These are phyloP conservation scores for mouse (Mus musculus) DNA, from an alignment of 2,113 vertebrate genomes.

Conservation along the genomic window DNA sequence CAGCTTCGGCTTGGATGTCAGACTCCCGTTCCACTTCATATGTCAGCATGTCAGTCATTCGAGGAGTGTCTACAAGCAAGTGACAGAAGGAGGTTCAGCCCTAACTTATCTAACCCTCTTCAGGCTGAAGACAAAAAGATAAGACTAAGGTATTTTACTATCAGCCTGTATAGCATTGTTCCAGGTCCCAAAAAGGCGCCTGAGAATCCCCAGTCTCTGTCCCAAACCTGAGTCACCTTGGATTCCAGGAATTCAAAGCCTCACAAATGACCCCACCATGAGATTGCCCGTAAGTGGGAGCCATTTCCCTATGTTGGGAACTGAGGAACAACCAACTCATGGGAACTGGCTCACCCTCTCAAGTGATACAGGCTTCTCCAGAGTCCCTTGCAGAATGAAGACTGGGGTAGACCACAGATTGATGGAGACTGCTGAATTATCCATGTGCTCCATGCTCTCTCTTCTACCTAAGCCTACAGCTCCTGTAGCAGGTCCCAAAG, in stretches of 20 bases:
- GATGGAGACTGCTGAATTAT: not conserved
- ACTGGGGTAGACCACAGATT: not conserved
- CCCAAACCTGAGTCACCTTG: not conserved
- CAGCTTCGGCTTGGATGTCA: not conserved
- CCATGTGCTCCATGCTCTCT: not conserved
- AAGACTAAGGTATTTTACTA: not conserved
- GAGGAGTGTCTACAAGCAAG: not conserved
- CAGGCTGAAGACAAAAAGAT: not conserved
- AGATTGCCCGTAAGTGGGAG: not conserved
- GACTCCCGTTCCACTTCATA: not conserved
- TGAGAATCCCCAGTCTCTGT: not conserved
- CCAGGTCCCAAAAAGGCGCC: not conserved
- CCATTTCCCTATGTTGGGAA: not conserved
- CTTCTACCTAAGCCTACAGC: not conserved
- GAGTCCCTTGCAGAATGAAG: no score
- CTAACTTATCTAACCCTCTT: not conserved
- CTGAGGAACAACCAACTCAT: not conserved
- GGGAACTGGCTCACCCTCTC: not conserved
- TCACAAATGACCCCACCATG: not conserved
- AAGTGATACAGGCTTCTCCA: not conserved
- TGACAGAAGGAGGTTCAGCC: not conserved
- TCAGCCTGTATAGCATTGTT: not conserved
- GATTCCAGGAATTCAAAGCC: not conserved
- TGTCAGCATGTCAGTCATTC: not conserved
- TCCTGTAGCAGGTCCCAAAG: no score